These are phyloP conservation scores for Nothobranchius furzeri DNA, from an alignment of 2,113 vertebrate species.

Conservation along the genomic window DNA sequence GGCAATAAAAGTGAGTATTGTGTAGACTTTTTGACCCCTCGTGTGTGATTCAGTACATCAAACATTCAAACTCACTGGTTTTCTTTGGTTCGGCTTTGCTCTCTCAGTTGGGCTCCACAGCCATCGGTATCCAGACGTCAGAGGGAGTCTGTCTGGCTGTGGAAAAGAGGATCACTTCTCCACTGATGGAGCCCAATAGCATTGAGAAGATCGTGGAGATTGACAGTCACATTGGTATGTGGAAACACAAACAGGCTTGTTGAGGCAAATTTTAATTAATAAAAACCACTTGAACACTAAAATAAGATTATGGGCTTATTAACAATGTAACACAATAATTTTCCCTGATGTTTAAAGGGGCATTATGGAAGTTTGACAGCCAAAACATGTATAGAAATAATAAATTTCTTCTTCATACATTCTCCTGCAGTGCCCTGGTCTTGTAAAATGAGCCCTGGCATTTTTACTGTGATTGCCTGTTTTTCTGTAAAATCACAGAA, in stretches of 20 bases:
- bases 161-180: conserved; percentile 98
- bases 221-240: conserved; percentile 92
- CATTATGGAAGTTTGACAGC: no score
- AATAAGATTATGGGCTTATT: no score
- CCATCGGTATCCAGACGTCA: conserved; percentile 96
- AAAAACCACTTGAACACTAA: no score
- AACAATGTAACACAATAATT: no score
- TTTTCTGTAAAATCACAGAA: no score
- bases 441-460: no score
- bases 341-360: no score
- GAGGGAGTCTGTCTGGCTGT: conserved; percentile 97
- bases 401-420: no score
- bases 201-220: conserved; percentile 99
- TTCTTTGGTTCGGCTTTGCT: conserved; percentile 2
- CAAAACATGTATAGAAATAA: no score
- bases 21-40: not conserved
- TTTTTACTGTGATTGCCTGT: no score
- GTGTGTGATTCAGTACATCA: not conserved
- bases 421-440: no score
- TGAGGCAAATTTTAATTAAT: no score
- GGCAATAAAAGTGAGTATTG: conserved; percentile 90
- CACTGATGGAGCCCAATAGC: conserved; percentile 98
- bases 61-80: not conserved
- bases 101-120: conserved; percentile 93
- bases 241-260: not conserved